These are phyloP conservation scores for Ispidina lecontei DNA, from an alignment of 2,797 vertebrate species.

Conservation along the genomic window DNA sequence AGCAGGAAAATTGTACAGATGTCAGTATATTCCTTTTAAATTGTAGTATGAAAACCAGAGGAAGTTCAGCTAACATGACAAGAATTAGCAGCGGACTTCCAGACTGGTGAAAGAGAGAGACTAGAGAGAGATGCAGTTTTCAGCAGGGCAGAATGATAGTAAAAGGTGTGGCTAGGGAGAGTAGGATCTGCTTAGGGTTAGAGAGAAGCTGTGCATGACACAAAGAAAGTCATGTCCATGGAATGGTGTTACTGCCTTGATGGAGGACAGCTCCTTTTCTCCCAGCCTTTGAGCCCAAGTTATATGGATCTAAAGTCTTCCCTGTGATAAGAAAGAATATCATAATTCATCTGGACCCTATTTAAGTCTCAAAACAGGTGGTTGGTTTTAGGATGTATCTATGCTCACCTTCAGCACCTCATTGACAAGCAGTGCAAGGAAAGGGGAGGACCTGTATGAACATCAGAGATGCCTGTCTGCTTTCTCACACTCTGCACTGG, in stretches of 20 bases:
- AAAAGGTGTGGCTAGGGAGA: not conserved
- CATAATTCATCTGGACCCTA: not conserved
- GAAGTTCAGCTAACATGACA: not conserved
- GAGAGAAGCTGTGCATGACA: not conserved
- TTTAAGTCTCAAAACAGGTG: not conserved
- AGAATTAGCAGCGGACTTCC: not conserved
- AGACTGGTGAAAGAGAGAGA: not conserved
- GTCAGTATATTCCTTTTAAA: not conserved
- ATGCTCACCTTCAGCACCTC: not conserved
- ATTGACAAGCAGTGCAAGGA: not conserved
- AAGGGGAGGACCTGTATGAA: not conserved
- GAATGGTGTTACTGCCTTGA: not conserved
- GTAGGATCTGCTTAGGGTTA: not conserved
- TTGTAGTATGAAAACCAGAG: not conserved
- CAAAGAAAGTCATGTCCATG: too few relatives aligned
- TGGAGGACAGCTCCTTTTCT: too few relatives aligned
- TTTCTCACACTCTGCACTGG: not conserved
- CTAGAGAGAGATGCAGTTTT: not conserved
- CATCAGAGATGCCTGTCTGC: not conserved
- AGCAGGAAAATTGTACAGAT: not conserved
- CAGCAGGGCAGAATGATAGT: not conserved
- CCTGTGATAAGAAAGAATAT: not conserved
- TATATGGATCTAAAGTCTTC: not conserved
- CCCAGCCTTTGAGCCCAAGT: not conserved
- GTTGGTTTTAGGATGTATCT: not conserved